A percentile compares a stretch with the other conserved stretches of the same genome.
These are phyloP conservation scores for Drosophila takahashii DNA, from an alignment of 1,140 invertebrate genomes.

Conservation along the genomic window DNA sequence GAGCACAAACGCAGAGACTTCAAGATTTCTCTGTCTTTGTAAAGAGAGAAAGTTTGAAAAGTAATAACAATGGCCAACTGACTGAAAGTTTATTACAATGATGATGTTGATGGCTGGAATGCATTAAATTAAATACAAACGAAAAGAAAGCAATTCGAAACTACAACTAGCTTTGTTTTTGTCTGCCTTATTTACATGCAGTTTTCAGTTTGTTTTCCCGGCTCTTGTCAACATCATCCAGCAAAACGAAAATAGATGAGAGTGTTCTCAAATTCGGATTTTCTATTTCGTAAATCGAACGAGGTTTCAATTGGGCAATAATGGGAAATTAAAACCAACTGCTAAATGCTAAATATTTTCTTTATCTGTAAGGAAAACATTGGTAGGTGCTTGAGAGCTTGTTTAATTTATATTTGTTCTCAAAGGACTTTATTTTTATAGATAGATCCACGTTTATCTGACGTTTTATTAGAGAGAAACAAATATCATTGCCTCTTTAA, in stretches of 20 bases:
- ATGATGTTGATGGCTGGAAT: constrained; percentile 58
- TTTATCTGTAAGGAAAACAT: too few species aligned
- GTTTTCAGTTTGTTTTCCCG: constrained; percentile 73
- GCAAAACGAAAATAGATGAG: constrained; percentile 32
- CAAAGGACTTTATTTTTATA: too few species aligned
- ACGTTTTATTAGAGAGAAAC: too few species aligned
- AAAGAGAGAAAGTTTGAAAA: constrained; percentile 47
- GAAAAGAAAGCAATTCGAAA: constrained; percentile 59
- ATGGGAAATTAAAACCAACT: not conserved
- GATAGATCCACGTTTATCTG: too few species aligned
- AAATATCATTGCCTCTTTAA: too few species aligned
- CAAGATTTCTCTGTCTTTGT: not conserved
- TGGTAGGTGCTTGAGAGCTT: too few species aligned
- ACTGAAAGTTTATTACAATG: constrained; percentile 56
- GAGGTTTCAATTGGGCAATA: not conserved
- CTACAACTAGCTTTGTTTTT: constrained; percentile 45
- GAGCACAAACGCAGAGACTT: constrained; percentile 16
- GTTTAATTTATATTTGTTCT: too few species aligned
- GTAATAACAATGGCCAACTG: constrained; percentile 60
- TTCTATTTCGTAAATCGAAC: constrained; percentile 5
- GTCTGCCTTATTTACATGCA: constrained; percentile 62
- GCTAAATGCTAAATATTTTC: too few species aligned
- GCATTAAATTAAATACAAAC: constrained; percentile 75
- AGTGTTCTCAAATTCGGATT: constrained; percentile 18
- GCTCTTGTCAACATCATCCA: constrained; percentile 68